Conservation (phyloP, 1,140 invertebrate genomes). For the Lepeophtheirus salmonis region DNA sequence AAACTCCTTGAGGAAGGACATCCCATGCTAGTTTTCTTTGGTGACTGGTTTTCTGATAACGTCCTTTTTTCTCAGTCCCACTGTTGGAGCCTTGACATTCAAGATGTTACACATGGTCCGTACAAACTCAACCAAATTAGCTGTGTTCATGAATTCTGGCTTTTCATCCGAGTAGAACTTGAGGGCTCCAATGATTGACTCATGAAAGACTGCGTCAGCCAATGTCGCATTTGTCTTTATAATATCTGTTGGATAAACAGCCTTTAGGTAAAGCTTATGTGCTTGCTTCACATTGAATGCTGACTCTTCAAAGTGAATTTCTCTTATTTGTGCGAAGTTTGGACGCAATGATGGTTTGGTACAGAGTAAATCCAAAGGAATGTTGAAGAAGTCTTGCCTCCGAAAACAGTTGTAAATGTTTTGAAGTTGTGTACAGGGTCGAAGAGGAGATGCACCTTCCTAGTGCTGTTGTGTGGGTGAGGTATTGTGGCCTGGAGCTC, state of each 20-base stretch:
- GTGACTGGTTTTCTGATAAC: neutral
- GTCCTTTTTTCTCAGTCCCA: neutral
- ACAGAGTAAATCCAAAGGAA: neutral
- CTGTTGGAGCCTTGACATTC: neutral
- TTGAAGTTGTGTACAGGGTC: conserved; percentile 12
- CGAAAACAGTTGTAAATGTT: conserved; percentile 2
- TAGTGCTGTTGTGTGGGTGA: neutral
- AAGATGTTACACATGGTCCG: neutral
- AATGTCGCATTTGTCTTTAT: conserved; percentile 2
- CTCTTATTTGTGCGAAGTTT: neutral
- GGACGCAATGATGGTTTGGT: neutral
- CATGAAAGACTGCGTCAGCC: conserved; percentile 5
- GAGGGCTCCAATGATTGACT: conserved; percentile 1
- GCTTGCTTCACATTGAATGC: neutral
- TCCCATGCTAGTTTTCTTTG: neutral
- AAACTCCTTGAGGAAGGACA: neutral
- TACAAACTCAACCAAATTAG: neutral
- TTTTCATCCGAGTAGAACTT: neutral
- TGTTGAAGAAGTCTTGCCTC: neutral
- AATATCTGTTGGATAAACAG: neutral
- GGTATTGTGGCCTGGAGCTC: neutral
- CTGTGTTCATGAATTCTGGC: neutral
- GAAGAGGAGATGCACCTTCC: neutral
- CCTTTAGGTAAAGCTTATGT: conserved; percentile 3
- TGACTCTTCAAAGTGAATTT: neutral